Evolutionary conservation across 2,797 vertebrate genomes (phyloP), one percentile per base, ranked within the genome.

Genomic region (Coccyzus lansbergi): DNA sequence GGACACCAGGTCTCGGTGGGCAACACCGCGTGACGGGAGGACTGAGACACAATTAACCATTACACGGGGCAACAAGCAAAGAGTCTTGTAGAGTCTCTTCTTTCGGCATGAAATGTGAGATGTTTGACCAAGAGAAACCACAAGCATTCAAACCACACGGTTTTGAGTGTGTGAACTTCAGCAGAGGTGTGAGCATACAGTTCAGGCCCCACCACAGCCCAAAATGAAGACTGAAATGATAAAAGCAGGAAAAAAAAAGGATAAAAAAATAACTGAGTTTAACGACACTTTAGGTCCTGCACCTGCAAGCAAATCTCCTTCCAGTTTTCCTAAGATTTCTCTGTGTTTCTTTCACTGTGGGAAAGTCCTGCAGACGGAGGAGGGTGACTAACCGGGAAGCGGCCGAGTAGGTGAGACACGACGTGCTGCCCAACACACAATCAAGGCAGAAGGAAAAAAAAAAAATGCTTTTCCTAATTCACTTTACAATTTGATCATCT

Each of bases 341-440:
- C 65, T 88, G n/a, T n/a, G n/a, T n/a, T n/a, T n/a, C n/a, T n/a
- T n/a, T n/a, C n/a, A n/a, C 70, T 92, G 77, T 81, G 72, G 67
- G 90, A 90, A 95, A 92, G 79, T 49, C 74, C 72, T 34, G 70
- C 70, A 94, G 93, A 93, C 55, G 88, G 48, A 77, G 82, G 70
- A 92, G 78, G 90, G 51, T 72, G 95, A 95, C 87, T 91, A 94
- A 94, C 69, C 2, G 31, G 85, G 87, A 93, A 90, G 81, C 83
- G 72, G 63, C 0, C 0, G 31, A 60, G 90, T 64, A 42, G 67
- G 56, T 26, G 84, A 92, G 72, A 62, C 46, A 31, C 2, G 2
- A 92, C 3, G 1, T 94, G 90, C 74, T 59, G n/a, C 90, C 42
- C 52, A 44, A 84, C 83, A 85, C 83, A 6, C 14, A 38, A 20